phyloP scores from a whole-genome alignment of 2,888 invertebrate genomes.

The Cheilosia vulpina region DNA sequence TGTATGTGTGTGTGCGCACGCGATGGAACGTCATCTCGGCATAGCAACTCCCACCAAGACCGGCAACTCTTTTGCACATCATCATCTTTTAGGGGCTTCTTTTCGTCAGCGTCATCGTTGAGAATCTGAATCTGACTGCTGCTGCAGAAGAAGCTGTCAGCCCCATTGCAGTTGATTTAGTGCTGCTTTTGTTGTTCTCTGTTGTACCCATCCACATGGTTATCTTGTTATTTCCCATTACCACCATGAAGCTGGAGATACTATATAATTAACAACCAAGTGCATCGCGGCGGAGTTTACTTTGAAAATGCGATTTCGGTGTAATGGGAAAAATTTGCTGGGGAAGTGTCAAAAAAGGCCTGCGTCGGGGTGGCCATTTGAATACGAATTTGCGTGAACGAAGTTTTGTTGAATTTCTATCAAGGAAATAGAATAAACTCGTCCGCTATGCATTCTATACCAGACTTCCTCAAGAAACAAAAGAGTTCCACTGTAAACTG shows the following conservation, averaged over 20 bases:
- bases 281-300: neutral
- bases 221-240: constrained; percentile 54
- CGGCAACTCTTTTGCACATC: constrained; percentile 56
- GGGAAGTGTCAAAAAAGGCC: too few relatives aligned
- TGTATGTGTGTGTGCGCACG: neutral
- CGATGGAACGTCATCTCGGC: constrained; percentile 58
- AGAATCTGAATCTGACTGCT: constrained; percentile 20
- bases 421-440: too few relatives aligned
- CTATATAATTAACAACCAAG: constrained; percentile 3
- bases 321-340: neutral
- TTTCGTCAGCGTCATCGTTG: constrained; percentile 48
- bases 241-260: constrained; percentile 52
- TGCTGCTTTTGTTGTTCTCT: constrained; percentile 18
- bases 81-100: constrained; percentile 60
- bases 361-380: too few relatives aligned
- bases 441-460: too few relatives aligned
- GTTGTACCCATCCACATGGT: constrained; percentile 29
- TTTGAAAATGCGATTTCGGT: neutral
- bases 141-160: constrained; percentile 68
- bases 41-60: constrained; percentile 43
- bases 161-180: constrained; percentile 62
- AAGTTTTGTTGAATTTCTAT: too few relatives aligned
- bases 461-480: too few relatives aligned
- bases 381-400: too few relatives aligned
- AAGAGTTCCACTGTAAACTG: too few relatives aligned